These are phyloP conservation scores for Boloria selene DNA, from an alignment of 2,888 invertebrate genomes.

Conservation along the genomic window DNA sequence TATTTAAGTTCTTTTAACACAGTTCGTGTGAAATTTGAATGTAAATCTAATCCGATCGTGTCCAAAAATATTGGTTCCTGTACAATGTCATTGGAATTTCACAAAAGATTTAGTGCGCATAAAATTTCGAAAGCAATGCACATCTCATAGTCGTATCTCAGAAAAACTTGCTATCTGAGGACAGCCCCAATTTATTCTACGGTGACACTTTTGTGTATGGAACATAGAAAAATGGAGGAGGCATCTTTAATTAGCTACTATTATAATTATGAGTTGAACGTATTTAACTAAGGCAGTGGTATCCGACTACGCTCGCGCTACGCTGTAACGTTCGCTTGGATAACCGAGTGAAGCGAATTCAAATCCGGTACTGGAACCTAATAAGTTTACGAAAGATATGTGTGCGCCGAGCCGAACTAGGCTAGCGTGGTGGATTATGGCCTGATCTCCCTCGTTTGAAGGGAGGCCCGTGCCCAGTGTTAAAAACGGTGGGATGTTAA, in stretches of 20 bases:
- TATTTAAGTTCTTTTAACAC: conserved; percentile 11
- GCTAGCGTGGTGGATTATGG: no score
- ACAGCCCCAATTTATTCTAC: conserved; percentile 30
- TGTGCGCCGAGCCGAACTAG: no score
- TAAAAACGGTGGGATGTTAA: no score
- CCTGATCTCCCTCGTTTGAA: no score
- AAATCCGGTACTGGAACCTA: no score
- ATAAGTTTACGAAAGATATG: no score
- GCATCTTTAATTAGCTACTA: not conserved
- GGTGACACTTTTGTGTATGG: conserved; percentile 15
- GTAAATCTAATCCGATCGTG: conserved; percentile 13
- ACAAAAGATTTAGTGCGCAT: conserved; percentile 12
- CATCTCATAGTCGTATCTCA: conserved; percentile 31
- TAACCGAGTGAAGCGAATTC: no score
- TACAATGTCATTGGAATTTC: conserved; percentile 1
- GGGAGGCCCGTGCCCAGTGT: no score
- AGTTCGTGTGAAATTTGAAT: conserved; percentile 5
- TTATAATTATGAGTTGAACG: not conserved
- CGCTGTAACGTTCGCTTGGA: no score
- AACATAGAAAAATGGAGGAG: not conserved
- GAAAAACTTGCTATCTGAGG: conserved; percentile 27
- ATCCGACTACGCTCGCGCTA: no score
- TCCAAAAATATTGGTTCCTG: conserved; percentile 13
- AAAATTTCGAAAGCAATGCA: conserved; percentile 21
- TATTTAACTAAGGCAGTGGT: no score